These are phyloP conservation scores for Pantherophis vulpinus DNA, from an alignment of 2,797 vertebrate genomes.

Conservation along the genomic window DNA sequence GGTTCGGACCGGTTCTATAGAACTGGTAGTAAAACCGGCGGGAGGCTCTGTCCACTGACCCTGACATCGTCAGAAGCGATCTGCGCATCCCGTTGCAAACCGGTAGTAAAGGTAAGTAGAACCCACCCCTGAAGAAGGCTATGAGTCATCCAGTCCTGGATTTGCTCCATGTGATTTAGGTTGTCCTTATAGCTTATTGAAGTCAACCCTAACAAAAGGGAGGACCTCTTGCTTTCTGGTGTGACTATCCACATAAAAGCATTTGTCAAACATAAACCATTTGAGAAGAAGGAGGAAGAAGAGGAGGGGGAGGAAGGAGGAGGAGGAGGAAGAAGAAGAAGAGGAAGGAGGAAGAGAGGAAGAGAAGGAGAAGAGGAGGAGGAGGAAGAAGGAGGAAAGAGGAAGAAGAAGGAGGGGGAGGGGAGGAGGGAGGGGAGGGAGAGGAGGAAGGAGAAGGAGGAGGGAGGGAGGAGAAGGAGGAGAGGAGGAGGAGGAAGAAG, in stretches of 20 bases:
- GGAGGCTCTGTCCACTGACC: too few species aligned
- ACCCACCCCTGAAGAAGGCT: too few species aligned
- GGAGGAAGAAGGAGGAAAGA: too few species aligned
- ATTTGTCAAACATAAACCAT: not conserved
- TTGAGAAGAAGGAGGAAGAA: not conserved
- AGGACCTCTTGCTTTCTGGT: not conserved
- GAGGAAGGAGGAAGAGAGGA: too few species aligned
- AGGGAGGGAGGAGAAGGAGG: too few species aligned
- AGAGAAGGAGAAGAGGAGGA: not conserved
- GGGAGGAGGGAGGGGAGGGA: rapidly evolving
- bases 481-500: rapidly evolving
- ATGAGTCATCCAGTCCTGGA: not conserved
- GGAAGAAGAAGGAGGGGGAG: too few species aligned
- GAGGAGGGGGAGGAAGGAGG: not conserved
- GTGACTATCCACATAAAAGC: not conserved
- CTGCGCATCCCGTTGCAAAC: too few species aligned
- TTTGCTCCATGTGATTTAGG: not conserved
- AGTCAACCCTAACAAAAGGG: not conserved
- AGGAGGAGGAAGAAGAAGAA: not conserved
- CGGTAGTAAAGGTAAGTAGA: too few species aligned
- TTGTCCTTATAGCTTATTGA: not conserved
- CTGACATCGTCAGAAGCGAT: too few species aligned
- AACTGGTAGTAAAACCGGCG: too few species aligned
- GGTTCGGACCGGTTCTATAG: too few species aligned
- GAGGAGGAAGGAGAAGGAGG: rapidly evolving